Percentiles rank a stretch among this genome's conserved stretches.
Evolutionary conservation across 2,113 vertebrate genomes (phyloP).

Genomic region (Aegithalos caudatus): DNA sequence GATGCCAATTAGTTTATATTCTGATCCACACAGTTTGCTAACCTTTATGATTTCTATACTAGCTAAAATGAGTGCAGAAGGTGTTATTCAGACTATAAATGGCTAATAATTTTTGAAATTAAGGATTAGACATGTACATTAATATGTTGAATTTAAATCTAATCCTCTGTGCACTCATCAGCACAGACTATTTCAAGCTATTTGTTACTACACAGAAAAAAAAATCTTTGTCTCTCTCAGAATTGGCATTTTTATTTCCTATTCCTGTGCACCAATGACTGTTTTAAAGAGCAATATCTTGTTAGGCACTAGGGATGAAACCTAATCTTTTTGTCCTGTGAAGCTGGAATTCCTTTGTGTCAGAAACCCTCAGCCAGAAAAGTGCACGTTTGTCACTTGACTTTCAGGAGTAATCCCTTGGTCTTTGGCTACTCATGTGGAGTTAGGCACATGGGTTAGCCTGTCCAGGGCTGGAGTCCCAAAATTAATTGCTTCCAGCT

Average conservation of each 20-base stretch:
- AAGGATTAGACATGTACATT: slow-evolving; percentile 33
- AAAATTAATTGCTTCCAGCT: not conserved
- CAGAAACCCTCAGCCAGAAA: not conserved
- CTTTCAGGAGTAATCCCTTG: not conserved
- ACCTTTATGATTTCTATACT: slow-evolving; percentile 45
- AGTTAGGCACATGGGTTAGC: not conserved
- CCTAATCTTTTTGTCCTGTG: not conserved
- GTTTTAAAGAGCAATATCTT: slow-evolving; percentile 28
- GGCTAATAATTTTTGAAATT: slow-evolving; percentile 49
- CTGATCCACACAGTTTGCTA: slow-evolving; percentile 36
- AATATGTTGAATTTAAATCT: slow-evolving; percentile 23
- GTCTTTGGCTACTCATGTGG: not conserved
- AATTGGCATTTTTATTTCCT: slow-evolving; percentile 28
- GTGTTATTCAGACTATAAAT: slow-evolving; percentile 25
- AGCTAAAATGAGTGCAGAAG: slow-evolving; percentile 6
- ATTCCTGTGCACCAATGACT: not conserved
- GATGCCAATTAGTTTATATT: slow-evolving; percentile 56
- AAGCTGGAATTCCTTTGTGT: not conserved
- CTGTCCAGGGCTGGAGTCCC: not conserved
- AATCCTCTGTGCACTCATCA: slow-evolving; percentile 17
- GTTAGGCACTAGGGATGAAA: not conserved
- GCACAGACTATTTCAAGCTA: not conserved
- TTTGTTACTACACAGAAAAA: not conserved
- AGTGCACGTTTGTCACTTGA: not conserved
- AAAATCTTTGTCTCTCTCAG: not conserved